Conservation (phyloP, 1,140 invertebrate genomes). For the Bombyx mori region ASM3026992v2 NC_085112.1:5981501-5982000, state of each 20-base stretch:
- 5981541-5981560: no score
- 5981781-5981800: constrained; percentile 29
- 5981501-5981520: constrained; percentile 30
- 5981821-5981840: constrained; percentile 67
- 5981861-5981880: constrained; percentile 54
- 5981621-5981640: no score
- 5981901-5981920: constrained; percentile 44
- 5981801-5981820: constrained; percentile 64
- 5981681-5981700: no score
- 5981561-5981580: no score
- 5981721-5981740: no score
- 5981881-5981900: constrained; percentile 42
- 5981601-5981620: no score
- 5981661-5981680: no score
- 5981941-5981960: constrained; percentile 41
- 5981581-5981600: no score
- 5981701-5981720: no score
- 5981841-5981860: constrained; percentile 67
- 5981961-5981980: constrained; percentile 31
- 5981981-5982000: constrained; percentile 17
- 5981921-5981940: constrained; percentile 54
- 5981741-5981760: not conserved
- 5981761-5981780: not conserved
- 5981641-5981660: no score
- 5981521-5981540: no score